Conservation (phyloP, 2,888 invertebrate species). For the Lagria hirta region DNA sequence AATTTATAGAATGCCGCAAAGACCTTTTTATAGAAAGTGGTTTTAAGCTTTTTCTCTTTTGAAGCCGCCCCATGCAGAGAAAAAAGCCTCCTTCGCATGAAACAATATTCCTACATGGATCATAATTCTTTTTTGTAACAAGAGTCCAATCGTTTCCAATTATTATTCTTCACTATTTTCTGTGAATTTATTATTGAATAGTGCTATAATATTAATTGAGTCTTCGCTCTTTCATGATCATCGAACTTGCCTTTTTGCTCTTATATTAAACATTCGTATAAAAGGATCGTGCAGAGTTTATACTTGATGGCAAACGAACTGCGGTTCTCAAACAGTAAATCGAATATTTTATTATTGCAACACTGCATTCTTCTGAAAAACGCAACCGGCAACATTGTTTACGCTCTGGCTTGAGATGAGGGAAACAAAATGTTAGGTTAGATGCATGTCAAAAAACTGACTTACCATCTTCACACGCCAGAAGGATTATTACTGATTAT, state of each 20-base stretch:
- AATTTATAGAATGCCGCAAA: conserved; percentile 15
- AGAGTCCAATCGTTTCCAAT: conserved; percentile 27
- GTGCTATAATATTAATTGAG: conserved; percentile 35
- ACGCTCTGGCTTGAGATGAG: too few relatives aligned
- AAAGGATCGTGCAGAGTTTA: conserved; percentile 37
- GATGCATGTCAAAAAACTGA: too few relatives aligned
- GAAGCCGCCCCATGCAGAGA: conserved; percentile 3
- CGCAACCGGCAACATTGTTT: too few relatives aligned
- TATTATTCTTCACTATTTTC: conserved; percentile 24
- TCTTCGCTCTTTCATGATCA: conserved; percentile 20
- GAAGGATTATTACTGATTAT: too few relatives aligned
- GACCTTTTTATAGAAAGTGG: conserved; percentile 11
- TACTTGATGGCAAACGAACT: conserved; percentile 32
- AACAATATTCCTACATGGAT: conserved; percentile 5
- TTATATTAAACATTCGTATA: conserved; percentile 40
- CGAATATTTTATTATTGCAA: too few relatives aligned
- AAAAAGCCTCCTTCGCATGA: too few relatives aligned
- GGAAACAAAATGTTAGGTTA: too few relatives aligned
- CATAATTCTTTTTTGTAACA: conserved; percentile 15
- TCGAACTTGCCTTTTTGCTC: conserved; percentile 30
- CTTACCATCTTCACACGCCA: too few relatives aligned
- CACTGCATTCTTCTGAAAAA: too few relatives aligned
- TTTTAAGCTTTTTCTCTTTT: conserved; percentile 6
- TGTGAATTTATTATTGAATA: conserved; percentile 32
- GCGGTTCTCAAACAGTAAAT: conserved; percentile 34